Evolutionary conservation across 2,888 invertebrate species (phyloP), one percentile per base, ranked within the genome.

Genomic region (Nemoura dubitans): DNA sequence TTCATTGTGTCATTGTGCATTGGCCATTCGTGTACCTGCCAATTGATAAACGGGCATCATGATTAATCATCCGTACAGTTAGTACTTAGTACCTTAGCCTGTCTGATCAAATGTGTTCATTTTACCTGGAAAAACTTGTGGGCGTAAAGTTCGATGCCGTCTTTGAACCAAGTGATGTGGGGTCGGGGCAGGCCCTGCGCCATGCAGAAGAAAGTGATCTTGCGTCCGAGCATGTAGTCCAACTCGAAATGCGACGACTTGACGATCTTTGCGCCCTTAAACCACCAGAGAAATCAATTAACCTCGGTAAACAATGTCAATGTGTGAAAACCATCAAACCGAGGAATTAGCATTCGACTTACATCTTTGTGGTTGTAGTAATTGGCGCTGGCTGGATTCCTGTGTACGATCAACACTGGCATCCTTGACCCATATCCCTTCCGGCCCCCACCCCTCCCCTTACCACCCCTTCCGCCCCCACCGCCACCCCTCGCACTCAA

Each of bases 161-260:
- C 95, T 90, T 96, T 96, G 89, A 94, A 95, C 96, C 96, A 96
- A 43, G 95, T 96, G 86, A 96, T 95, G 90, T 95, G 94, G 0
- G 96, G 96, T 87, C 95, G 91, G 0, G 96, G 96, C 87, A 93
- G 92, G 76, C 96, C 96, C 89, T 92, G 92, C 0, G 96, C 96
- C 93, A 95, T 94, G 90, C 96, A 96, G 90, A 96, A 95, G 90
- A 96, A 95, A 5, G 95, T 94, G 59, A 96, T 95, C 91, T 96
- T 96, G 88, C 96, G 93, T 21, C 96, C 96, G 42, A 96, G 92
- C 93, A 95, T 94, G 90, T 95, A 95, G 89, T 95, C 95, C 89
- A 95, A 91, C 90, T 95, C 95, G 90, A 95, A 95, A 90, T 95
- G 95, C 14, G 95, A 95, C 0, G 95, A 92, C 90, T 95, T 94